phyloP scores from a whole-genome alignment of 2,888 invertebrate species.

The Allolobophora icterica region DNA sequence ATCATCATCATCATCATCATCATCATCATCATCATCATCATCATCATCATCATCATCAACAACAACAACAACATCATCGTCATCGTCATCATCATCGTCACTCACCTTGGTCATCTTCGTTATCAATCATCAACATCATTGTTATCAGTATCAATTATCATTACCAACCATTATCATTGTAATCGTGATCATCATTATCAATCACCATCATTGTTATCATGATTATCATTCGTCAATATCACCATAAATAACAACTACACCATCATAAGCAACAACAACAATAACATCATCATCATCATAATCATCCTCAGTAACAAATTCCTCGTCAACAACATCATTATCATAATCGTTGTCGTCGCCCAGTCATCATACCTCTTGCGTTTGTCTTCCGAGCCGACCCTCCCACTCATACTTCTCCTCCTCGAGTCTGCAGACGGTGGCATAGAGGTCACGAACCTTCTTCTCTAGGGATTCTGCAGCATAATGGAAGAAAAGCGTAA shows the following conservation, averaged over 20 bases:
- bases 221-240: no score
- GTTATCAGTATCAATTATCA: background rate
- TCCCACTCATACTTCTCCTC: conserved; percentile 99
- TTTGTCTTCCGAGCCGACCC: conserved; percentile 90
- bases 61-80: no score
- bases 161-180: no score
- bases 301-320: background rate
- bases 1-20: no score
- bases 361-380: conserved; percentile 81
- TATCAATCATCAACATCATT: background rate
- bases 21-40: no score
- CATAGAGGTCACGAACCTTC: conserved; percentile 91
- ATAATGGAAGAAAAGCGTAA: background rate
- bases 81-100: no score
- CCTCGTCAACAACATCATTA: background rate
- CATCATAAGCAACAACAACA: no score
- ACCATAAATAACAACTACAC: no score
- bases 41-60: no score
- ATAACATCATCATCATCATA: background rate
- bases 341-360: background rate
- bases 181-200: no score
- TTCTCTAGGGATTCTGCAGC: conserved; percentile 89
- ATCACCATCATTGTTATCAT: no score
- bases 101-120: no score
- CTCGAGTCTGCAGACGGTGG: conserved; percentile 89